phyloP scores from a whole-genome alignment of 2,113 vertebrate genomes.

The Corydoras maculifer region DNA sequence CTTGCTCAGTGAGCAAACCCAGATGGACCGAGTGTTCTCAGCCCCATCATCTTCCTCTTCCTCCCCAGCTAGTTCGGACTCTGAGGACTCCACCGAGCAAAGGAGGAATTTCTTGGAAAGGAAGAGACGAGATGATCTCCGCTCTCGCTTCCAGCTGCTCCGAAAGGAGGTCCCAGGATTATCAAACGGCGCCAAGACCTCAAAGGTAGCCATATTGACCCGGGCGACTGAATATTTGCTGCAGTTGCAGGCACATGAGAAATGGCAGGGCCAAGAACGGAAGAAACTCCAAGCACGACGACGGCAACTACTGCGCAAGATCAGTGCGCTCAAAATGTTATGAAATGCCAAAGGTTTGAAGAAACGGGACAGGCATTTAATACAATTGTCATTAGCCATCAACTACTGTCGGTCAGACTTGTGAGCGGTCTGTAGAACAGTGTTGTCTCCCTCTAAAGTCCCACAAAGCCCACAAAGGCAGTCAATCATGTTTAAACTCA shows the following conservation, averaged over 20 bases:
- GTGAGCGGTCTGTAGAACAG: no score
- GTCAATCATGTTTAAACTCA: no score
- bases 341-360: constrained; percentile 45
- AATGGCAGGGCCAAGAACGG: constrained; percentile 76
- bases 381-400: no score
- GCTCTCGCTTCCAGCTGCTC: constrained; percentile 82
- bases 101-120: constrained; percentile 87
- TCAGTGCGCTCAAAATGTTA: constrained; percentile 75
- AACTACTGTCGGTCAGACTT: no score
- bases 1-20: constrained; percentile 48
- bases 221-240: constrained; percentile 82
- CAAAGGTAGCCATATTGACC: constrained; percentile 91
- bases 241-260: constrained; percentile 70
- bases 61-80: constrained; percentile 70
- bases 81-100: constrained; percentile 79
- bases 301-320: constrained; percentile 74
- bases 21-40: not conserved
- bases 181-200: constrained; percentile 75
- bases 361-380: no score
- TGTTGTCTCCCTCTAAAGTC: no score
- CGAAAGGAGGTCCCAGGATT: constrained; percentile 82
- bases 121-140: constrained; percentile 86
- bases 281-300: constrained; percentile 72
- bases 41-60: constrained; percentile 50
- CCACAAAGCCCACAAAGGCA: no score